Evolutionary conservation across 2,888 invertebrate genomes (phyloP).

Genomic region (Tachystola acroxantha): DNA sequence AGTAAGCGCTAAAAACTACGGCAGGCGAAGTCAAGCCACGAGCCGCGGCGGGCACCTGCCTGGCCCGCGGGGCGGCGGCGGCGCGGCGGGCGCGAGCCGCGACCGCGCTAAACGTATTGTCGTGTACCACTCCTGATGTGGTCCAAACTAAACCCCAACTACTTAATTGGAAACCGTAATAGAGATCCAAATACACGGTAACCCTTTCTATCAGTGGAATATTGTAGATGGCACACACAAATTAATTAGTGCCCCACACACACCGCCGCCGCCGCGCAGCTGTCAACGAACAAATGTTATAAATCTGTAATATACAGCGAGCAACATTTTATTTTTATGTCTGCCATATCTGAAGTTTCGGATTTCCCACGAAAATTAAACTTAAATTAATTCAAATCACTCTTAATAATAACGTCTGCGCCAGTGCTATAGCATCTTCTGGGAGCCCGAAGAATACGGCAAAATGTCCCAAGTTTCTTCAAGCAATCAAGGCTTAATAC

Average conservation of each 20-base stretch:
- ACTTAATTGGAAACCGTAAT: conserved; percentile 74
- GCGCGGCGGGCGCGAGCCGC: conserved; percentile 20
- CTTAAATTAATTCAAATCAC: conserved; percentile 66
- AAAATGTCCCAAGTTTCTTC: conserved; percentile 77
- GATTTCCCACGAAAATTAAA: conserved; percentile 36
- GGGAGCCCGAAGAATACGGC: conserved; percentile 75
- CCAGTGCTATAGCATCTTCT: conserved; percentile 66
- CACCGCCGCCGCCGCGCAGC: conserved; percentile 26
- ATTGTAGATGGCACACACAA: conserved; percentile 45
- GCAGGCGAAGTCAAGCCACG: conserved; percentile 57
- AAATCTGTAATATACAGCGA: too few relatives aligned
- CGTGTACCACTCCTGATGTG: conserved; percentile 63
- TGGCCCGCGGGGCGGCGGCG: conserved; percentile 32
- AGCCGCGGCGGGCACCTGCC: conserved; percentile 32
- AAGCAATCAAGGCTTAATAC: conserved; percentile 78
- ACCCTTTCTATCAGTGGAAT: conserved; percentile 63
- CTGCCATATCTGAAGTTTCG: background rate
- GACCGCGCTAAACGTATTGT: conserved; percentile 64
- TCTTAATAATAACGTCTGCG: conserved; percentile 69
- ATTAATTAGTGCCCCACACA: conserved; percentile 44
- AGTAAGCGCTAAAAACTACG: conserved; percentile 63
- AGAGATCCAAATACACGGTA: conserved; percentile 63
- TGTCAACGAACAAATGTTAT: too few relatives aligned
- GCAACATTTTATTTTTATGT: too few relatives aligned
- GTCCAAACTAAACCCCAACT: conserved; percentile 66